Conservation (phyloP, 1,140 invertebrate genomes). For the Scaptodrosophila lebanonensis region DNA sequence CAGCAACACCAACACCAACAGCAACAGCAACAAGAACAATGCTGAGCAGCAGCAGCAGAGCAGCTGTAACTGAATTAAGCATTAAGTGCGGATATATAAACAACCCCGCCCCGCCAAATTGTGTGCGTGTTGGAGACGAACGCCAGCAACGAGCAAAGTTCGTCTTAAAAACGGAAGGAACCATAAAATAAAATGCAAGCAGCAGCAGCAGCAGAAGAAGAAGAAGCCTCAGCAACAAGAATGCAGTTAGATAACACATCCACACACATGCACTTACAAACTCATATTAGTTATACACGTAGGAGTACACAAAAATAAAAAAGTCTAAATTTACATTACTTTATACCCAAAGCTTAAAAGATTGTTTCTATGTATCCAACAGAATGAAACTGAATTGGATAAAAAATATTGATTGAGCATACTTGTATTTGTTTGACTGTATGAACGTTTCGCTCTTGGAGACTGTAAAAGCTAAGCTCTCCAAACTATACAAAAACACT, state of each 20-base stretch:
- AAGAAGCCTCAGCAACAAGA: conserved; percentile 12
- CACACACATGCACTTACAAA: conserved; percentile 18
- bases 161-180: conserved; percentile 59
- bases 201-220: conserved; percentile 19
- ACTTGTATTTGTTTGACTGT: no score
- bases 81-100: conserved; percentile 75
- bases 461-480: no score
- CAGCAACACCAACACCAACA: conserved; percentile 12
- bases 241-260: conserved; percentile 10
- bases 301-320: no score
- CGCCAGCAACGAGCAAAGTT: conserved; percentile 21
- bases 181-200: conserved; percentile 71
- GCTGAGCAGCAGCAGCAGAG: conserved; percentile 34
- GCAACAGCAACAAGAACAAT: conserved; percentile 35
- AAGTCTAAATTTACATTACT: no score
- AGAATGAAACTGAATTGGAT: no score
- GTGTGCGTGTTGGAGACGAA: conserved; percentile 10
- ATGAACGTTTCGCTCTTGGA: no score
- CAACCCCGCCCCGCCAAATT: conserved; percentile 65
- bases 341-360: no score
- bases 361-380: no score
- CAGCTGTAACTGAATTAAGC: conserved; percentile 74
- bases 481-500: no score
- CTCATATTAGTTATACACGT: no score
- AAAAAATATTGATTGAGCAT: no score